Base-by-base conservation (phyloP, 2,888 invertebrate genomes). In the Microdon myrmicae region DNA sequence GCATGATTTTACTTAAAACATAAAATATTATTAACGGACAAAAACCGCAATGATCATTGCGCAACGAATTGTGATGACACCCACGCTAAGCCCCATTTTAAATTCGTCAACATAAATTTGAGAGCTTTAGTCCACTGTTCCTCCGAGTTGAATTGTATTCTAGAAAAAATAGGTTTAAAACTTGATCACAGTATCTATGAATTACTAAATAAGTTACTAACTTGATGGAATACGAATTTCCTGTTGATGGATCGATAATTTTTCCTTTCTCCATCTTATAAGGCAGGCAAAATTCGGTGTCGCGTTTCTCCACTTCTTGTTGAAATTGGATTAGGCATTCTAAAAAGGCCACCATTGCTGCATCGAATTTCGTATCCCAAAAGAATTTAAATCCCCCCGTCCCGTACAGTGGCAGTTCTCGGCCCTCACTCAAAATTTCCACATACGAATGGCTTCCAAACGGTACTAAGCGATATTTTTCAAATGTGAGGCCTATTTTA, bases 101-200 rank as follows among this genome's bases (percentile, higher is more conserved):
- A 82, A 82, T 99, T 97, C 0, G 97, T 96, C 70, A 99, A 81
- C 87, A 99, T 89, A 79, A 94, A 97, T 80, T 98, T 97, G 22
- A 99, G 82, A 2, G 98, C 98, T 81, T 98, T 98, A 0, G 98
- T 99, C 99, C 99, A 99, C 76, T 97, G 95, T 74, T 99, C 98
- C 79, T 98, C 97, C 0, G 96, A 96, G 82, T 98, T 99, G 73
- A 98, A 92, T 82, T 97, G 96, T 69, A 95, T 95, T 83, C 92
- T 92, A 70, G 68, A 47, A 10, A 17, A 23, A 55, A 13, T n/a
- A n/a, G n/a, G n/a, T n/a, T n/a, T n/a, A n/a, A n/a, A n/a, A n/a
- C n/a, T n/a, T n/a, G n/a, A n/a, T n/a, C n/a, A n/a, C n/a, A n/a
- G n/a, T n/a, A n/a, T n/a, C n/a, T n/a, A 8, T n/a, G 9, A 25